These are phyloP conservation scores for Watsonalla cultraria DNA, from an alignment of 2,888 invertebrate species.

Conservation along the genomic window DNA sequence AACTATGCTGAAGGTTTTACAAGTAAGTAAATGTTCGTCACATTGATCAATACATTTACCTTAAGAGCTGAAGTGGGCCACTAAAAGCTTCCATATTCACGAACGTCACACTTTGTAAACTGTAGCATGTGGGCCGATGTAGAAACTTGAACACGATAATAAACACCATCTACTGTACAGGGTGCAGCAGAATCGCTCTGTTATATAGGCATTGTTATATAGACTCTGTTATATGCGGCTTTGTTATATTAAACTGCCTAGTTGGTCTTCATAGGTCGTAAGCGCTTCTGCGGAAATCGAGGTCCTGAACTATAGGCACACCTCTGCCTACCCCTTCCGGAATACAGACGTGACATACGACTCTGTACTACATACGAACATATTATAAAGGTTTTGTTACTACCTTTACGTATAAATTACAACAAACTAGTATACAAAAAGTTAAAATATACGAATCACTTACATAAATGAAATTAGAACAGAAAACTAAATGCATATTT, in stretches of 20 bases:
- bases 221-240: background rate
- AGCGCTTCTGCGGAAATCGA: no score
- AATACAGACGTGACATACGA: no score
- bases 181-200: background rate
- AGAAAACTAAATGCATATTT: no score
- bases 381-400: no score
- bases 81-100: constrained; percentile 9
- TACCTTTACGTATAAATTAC: no score
- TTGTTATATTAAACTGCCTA: background rate
- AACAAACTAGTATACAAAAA: no score
- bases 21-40: background rate
- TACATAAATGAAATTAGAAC: no score
- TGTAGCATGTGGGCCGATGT: background rate
- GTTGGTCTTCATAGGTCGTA: no score
- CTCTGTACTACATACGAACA: no score
- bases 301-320: no score
- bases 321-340: no score
- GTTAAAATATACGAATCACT: no score
- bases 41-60: background rate
- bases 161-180: background rate
- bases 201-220: background rate
- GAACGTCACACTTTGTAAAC: constrained; percentile 10
- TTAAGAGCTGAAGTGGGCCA: background rate
- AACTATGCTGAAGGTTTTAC: background rate
- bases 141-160: background rate